Base-by-base conservation (phyloP, 2,888 invertebrate genomes). In the Protonemura montana region DNA sequence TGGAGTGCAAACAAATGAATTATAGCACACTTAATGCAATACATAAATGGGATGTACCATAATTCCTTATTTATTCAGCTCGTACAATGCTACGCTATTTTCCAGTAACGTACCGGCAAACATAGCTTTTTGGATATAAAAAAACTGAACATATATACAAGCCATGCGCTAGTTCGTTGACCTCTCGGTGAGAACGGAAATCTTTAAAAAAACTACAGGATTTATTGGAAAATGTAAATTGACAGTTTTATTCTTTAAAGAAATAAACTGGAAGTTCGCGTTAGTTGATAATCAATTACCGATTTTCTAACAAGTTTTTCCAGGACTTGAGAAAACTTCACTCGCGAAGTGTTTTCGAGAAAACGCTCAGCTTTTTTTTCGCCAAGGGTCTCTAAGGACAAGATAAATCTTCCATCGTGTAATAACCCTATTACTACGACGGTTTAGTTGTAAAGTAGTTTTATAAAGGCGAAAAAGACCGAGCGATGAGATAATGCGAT, bases 401-500 rank as follows among this genome's bases (percentile, higher is more conserved):
- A 81, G 30, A 81, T 81, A 81, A 81, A 81, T 81, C 81, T 28
- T 81, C 30, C n/a, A 78, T 78, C 30, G n/a, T 30, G 29, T 81
- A 81, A 81, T 81, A 81, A 81, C 81, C 26, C 28, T 29, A 81
- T 81, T 81, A 81, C 29, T 13, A 59, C 6, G 16, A 7, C 21
- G 28, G 81, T 29, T 28, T 78, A 81, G 81, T 81, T 81, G 81
- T n/a, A 81, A 30, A 81, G 30, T 76, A 84, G 59, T 84, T 84
- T 29, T 16, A 6, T 59, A 84, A 28, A 76, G 6, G 30, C 21
- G 59, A 81, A 84, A 84, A 27, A 76, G 59, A 27, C 30, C 84
- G 21, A 59, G 21, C 59, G 59, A 59, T 27, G 26, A 29, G 30
- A 59, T 76, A 76, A 84, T 76, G 28, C 59, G 27, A 76, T 76